A percentile compares a stretch with the other conserved stretches of the same genome.
Conservation (phyloP, 2,797 vertebrate genomes). For the Gouania willdenowi region DNA sequence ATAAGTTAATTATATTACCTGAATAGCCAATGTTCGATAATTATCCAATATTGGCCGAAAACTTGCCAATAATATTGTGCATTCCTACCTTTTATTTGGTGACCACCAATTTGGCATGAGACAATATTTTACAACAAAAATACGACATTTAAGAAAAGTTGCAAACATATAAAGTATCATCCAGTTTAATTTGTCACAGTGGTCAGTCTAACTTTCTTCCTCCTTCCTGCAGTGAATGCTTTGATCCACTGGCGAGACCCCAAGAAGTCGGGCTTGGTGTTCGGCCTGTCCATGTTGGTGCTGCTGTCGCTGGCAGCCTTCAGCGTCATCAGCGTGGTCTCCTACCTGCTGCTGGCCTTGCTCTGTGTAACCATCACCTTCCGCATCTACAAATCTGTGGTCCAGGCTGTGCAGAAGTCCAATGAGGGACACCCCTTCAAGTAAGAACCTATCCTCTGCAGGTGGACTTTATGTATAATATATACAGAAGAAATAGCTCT, state of each 20-base stretch:
- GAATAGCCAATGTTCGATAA: no score
- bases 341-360: conserved; percentile 89
- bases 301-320: conserved; percentile 91
- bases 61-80: no score
- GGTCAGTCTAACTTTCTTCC: not conserved
- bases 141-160: no score
- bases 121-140: no score
- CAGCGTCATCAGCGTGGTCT: conserved; percentile 88
- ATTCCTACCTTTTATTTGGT: no score
- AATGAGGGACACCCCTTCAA: conserved; percentile 89
- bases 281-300: conserved; percentile 82
- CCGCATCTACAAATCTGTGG: conserved; percentile 89
- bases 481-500: no score
- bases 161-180: no score
- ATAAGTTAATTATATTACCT: no score
- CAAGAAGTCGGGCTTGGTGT: conserved; percentile 87
- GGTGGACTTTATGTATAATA: no score
- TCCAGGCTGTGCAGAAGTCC: conserved; percentile 92
- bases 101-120: no score
- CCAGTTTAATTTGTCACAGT: no score
- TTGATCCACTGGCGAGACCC: conserved; percentile 90
- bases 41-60: no score
- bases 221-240: conserved; percentile 74
- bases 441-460: conserved; percentile 55
- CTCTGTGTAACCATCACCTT: conserved; percentile 92